These are phyloP conservation scores for Tenualosa thibaudeaui DNA, from an alignment of 2,797 vertebrate species.

Conservation along the genomic window DNA sequence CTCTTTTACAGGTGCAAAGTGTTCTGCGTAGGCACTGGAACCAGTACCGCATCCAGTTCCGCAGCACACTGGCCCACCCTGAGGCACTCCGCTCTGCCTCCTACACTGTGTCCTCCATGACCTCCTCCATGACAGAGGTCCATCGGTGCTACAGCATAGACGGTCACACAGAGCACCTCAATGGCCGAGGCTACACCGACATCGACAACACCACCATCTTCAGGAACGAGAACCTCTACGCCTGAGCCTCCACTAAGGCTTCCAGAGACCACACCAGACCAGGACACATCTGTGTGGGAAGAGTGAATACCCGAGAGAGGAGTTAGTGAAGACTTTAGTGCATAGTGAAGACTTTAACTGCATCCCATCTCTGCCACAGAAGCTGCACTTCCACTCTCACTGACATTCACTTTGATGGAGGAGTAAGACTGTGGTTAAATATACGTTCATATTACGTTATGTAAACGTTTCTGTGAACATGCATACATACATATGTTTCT, in stretches of 20 bases:
- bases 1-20: constrained; percentile 82
- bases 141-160: constrained; percentile 90
- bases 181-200: constrained; percentile 87
- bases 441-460: neutral
- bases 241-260: constrained; percentile 66
- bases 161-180: constrained; percentile 85
- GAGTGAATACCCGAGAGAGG: neutral
- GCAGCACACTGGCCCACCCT: constrained; percentile 85
- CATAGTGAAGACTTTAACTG: neutral
- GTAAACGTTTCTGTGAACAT: neutral
- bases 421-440: neutral
- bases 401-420: neutral
- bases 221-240: constrained; percentile 84
- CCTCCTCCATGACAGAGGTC: constrained; percentile 87
- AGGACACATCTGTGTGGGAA: neutral
- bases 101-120: constrained; percentile 81
- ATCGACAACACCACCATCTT: constrained; percentile 75
- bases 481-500: neutral
- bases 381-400: neutral
- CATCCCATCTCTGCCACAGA: neutral
- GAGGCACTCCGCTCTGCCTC: constrained; percentile 84
- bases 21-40: constrained; percentile 93
- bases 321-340: neutral
- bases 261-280: neutral
- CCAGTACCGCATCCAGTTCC: constrained; percentile 91